phyloP scores from a whole-genome alignment of 2,888 invertebrate species.

The Microctonus aethiopoides region DNA sequence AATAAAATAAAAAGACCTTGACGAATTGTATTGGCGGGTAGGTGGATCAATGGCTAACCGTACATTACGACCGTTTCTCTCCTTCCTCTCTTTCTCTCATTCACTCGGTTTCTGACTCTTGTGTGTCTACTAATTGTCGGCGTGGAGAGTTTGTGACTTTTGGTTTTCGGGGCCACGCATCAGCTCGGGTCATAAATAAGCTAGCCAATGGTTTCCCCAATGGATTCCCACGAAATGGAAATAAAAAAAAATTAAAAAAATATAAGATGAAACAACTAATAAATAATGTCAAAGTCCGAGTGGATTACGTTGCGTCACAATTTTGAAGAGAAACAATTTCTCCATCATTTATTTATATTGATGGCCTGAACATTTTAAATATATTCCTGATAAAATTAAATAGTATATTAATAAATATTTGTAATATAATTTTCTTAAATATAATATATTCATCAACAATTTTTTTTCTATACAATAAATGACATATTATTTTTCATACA shows the following conservation, averaged over 20 bases:
- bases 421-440: background rate
- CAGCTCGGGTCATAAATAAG: slow-evolving; percentile 35
- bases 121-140: slow-evolving; percentile 36
- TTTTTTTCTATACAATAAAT: too few species aligned
- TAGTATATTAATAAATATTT: background rate
- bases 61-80: slow-evolving; percentile 31
- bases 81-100: background rate
- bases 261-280: background rate
- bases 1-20: slow-evolving; percentile 26
- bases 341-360: background rate
- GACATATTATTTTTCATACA: slow-evolving; percentile 11
- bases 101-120: background rate
- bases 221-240: slow-evolving; percentile 20
- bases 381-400: slow-evolving; percentile 1
- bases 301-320: slow-evolving; percentile 11
- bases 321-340: background rate
- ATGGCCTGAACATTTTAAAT: background rate
- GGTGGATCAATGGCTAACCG: slow-evolving; percentile 36
- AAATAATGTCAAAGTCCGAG: background rate
- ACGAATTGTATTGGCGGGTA: slow-evolving; percentile 41
- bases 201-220: slow-evolving; percentile 23
- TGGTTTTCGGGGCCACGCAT: slow-evolving; percentile 17
- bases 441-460: too few species aligned
- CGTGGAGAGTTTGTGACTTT: slow-evolving; percentile 19
- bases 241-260: background rate